A percentile compares a stretch with the other conserved stretches of the same genome.
phyloP scores from a whole-genome alignment of 2,888 invertebrate species.

The Drosophila sordidula region DNA sequence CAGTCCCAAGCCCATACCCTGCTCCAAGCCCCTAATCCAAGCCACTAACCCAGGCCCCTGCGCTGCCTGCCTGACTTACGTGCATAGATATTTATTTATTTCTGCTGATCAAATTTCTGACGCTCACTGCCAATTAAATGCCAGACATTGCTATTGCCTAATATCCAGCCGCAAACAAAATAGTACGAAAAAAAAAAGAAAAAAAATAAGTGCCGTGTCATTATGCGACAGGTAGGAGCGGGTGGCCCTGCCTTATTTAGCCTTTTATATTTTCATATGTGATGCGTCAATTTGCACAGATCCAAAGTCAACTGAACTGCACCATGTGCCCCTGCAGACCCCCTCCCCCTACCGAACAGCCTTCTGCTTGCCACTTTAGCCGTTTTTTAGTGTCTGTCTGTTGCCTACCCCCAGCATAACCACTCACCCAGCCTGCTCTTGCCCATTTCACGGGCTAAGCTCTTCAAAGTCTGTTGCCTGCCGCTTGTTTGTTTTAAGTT shows the following conservation, averaged over 20 bases:
- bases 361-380: conserved; percentile 40
- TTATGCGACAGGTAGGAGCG: conserved; percentile 41
- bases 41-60: neutral
- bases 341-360: neutral
- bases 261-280: conserved; percentile 26
- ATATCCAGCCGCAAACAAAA: conserved; percentile 24
- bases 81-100: neutral
- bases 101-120: conserved; percentile 25
- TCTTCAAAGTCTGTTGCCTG: conserved; percentile 57
- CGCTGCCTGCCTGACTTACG: too few species aligned
- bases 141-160: conserved; percentile 38
- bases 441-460: conserved; percentile 38
- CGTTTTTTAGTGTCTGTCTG: conserved; percentile 46
- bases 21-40: neutral
- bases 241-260: conserved; percentile 20
- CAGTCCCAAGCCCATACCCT: neutral
- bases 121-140: conserved; percentile 39
- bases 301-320: conserved; percentile 46
- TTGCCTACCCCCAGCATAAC: neutral
- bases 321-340: neutral
- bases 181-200: neutral
- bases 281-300: conserved; percentile 42
- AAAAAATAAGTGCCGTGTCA: conserved; percentile 2
- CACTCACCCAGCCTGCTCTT: conserved; percentile 1
- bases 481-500: conserved; percentile 68